Conservation (phyloP, 2,113 vertebrate genomes). For the Myrmecobius fasciatus region DNA sequence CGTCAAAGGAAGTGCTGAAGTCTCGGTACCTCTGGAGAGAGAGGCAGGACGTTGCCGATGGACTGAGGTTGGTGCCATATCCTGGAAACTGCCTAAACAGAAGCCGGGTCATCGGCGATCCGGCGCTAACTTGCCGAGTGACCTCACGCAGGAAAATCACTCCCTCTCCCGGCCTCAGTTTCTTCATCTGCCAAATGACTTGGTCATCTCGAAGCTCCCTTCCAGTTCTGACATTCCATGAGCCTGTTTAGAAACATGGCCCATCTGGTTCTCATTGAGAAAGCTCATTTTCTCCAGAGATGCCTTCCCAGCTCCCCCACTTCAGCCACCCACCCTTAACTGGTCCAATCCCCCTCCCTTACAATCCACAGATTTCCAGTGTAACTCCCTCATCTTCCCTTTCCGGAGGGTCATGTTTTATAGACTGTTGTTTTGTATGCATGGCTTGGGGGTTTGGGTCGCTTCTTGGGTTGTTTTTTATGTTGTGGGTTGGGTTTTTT, state of each 20-base stretch:
- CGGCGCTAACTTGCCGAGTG: not conserved
- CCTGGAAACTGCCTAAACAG: not conserved
- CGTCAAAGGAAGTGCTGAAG: not conserved
- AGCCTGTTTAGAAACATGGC: slow-evolving; percentile 75
- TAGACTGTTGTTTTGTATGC: slow-evolving; percentile 77
- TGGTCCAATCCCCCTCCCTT: slow-evolving; percentile 23
- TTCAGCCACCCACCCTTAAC: not conserved
- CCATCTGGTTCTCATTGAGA: slow-evolving; percentile 82
- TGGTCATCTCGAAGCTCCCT: slow-evolving; percentile 37
- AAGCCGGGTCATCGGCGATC: not conserved
- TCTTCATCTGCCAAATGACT: not conserved
- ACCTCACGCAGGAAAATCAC: not conserved
- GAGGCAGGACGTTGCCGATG: not conserved
- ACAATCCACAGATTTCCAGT: slow-evolving; percentile 75
- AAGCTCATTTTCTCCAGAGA: slow-evolving; percentile 78
- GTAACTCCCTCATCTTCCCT: slow-evolving; percentile 75
- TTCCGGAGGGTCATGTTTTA: slow-evolving; percentile 78
- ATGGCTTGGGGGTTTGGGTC: slow-evolving; percentile 68
- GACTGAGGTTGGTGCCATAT: not conserved
- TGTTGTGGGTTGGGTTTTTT: not conserved
- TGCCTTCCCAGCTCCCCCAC: slow-evolving; percentile 15
- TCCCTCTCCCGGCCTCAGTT: not conserved
- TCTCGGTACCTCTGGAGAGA: not conserved
- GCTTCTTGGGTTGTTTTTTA: slow-evolving; percentile 74
- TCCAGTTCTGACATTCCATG: slow-evolving; percentile 62